These are phyloP conservation scores for Semicossyphus pulcher DNA, from an alignment of 2,113 vertebrate genomes.

Conservation along the genomic window DNA sequence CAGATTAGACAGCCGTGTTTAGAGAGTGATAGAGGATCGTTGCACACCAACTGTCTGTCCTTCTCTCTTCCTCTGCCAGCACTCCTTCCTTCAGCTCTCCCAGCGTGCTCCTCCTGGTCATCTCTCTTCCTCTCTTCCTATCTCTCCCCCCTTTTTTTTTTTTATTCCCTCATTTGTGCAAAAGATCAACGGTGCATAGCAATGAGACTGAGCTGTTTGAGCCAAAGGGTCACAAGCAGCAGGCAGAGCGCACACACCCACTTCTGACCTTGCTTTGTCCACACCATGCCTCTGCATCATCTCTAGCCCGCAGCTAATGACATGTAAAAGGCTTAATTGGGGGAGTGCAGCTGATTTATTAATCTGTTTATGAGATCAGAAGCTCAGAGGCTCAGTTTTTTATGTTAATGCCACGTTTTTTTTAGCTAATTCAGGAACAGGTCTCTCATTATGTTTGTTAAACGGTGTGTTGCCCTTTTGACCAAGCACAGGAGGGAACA, in stretches of 20 bases:
- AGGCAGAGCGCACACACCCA: slow-evolving; percentile 23
- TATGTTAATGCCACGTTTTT: background rate
- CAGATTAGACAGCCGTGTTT: slow-evolving; percentile 61
- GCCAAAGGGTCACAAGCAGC: slow-evolving; percentile 50
- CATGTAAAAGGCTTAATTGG: slow-evolving; percentile 60
- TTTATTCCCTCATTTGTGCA: slow-evolving; percentile 46
- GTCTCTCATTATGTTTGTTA: slow-evolving; percentile 25
- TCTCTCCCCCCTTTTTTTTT: slow-evolving; percentile 48
- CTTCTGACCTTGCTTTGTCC: slow-evolving; percentile 63
- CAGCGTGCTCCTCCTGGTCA: background rate
- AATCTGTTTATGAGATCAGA: slow-evolving; percentile 65
- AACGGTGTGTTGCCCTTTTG: slow-evolving; percentile 15
- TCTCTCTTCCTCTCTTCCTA: slow-evolving; percentile 15
- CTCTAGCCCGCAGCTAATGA: slow-evolving; percentile 46
- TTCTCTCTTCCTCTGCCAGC: slow-evolving; percentile 17
- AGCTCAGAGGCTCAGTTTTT: background rate
- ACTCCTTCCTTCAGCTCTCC: slow-evolving; percentile 23
- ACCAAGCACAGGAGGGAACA: background rate
- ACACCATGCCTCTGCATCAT: slow-evolving; percentile 37
- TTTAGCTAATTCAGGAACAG: slow-evolving; percentile 30
- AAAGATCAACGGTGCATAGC: slow-evolving; percentile 57
- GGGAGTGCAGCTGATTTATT: slow-evolving; percentile 29
- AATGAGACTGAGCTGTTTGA: slow-evolving; percentile 53
- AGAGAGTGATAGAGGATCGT: slow-evolving; percentile 29
- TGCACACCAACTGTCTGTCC: slow-evolving; percentile 36